phyloP scores from a whole-genome alignment of 2,888 invertebrate species.

The Physocephala rufipes region DNA sequence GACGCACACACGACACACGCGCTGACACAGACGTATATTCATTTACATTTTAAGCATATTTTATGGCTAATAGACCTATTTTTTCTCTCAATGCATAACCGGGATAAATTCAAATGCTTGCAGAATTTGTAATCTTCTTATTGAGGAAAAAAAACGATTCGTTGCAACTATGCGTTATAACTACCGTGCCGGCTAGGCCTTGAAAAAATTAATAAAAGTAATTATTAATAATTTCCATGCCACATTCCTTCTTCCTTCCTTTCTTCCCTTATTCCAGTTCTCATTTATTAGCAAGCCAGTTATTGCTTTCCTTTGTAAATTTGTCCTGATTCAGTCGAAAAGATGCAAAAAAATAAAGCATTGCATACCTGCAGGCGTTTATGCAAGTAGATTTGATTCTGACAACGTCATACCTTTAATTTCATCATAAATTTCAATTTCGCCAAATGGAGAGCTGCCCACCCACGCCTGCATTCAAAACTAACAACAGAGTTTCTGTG shows the following conservation, averaged over 20 bases:
- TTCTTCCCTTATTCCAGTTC: not conserved
- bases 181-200: too few relatives aligned
- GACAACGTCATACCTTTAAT: not conserved
- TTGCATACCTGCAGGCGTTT: slow-evolving; percentile 18
- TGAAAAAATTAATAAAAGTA: too few relatives aligned
- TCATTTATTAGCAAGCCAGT: not conserved
- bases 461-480: too few relatives aligned
- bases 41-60: slow-evolving; percentile 6
- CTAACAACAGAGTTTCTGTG: too few relatives aligned
- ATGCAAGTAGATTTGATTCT: not conserved
- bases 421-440: slow-evolving; percentile 18
- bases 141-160: too few relatives aligned
- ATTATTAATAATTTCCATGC: too few relatives aligned
- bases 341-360: not conserved
- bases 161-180: too few relatives aligned
- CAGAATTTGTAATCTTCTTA: not conserved
- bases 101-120: not conserved
- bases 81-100: slow-evolving; percentile 10
- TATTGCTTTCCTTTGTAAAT: not conserved
- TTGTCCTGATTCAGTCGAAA: not conserved
- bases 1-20: too few relatives aligned
- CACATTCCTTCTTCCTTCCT: not conserved
- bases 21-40: too few relatives aligned
- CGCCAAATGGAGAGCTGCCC: not conserved
- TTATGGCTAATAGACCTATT: slow-evolving; percentile 17